These are phyloP conservation scores for Oryctolagus cuniculus DNA, from an alignment of 2,113 vertebrate species.

Conservation along the genomic window DNA sequence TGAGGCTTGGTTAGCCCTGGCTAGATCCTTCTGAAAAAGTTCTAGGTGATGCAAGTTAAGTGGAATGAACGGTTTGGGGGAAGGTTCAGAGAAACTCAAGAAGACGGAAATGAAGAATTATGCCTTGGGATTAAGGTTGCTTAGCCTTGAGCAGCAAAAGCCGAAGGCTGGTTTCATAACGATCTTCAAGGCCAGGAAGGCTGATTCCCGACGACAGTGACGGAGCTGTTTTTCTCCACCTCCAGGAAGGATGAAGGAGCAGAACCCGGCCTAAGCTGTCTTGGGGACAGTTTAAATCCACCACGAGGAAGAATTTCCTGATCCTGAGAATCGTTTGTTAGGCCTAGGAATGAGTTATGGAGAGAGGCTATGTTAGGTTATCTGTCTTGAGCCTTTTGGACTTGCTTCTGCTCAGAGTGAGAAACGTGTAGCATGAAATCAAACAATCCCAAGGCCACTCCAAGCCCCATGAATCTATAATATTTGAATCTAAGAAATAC, in stretches of 20 bases:
- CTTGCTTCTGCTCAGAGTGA: constrained; percentile 55
- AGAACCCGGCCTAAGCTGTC: background rate
- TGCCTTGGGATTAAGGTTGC: constrained; percentile 32
- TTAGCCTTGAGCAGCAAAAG: constrained; percentile 66
- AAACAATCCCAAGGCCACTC: constrained; percentile 65
- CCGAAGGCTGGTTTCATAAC: constrained; percentile 70
- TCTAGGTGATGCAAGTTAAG: constrained; percentile 15
- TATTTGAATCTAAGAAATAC: constrained; percentile 62
- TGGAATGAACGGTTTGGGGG: background rate
- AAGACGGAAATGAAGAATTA: constrained; percentile 75
- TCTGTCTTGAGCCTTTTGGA: constrained; percentile 62
- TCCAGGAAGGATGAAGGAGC: constrained; percentile 56
- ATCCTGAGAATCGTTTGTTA: constrained; percentile 67
- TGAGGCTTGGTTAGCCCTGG: background rate
- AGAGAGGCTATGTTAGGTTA: constrained; percentile 38
- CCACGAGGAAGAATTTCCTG: constrained; percentile 61
- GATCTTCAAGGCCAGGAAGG: constrained; percentile 73
- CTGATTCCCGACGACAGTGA: constrained; percentile 80
- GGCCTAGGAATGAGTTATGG: constrained; percentile 64
- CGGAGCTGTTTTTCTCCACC: constrained; percentile 83
- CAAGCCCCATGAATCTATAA: constrained; percentile 44
- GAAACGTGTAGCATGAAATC: constrained; percentile 38
- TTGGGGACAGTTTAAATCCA: background rate
- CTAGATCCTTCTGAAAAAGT: background rate
- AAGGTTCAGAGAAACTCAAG: constrained; percentile 43